Percentiles rank a stretch among this genome's conserved stretches.
These are phyloP conservation scores for Zele albiditarsus DNA, from an alignment of 2,888 invertebrate genomes.

Conservation along the genomic window DNA sequence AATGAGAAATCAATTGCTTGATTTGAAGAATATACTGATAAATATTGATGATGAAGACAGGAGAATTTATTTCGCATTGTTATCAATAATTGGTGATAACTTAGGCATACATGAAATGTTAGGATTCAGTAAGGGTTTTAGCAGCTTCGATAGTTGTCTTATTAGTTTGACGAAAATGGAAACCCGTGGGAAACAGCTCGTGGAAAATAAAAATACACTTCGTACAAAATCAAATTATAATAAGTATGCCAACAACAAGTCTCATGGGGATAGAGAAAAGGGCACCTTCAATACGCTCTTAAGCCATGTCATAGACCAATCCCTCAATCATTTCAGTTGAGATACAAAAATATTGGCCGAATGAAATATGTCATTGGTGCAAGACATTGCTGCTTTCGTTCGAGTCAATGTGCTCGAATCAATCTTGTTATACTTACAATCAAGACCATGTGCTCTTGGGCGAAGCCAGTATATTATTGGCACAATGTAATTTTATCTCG, in stretches of 20 bases:
- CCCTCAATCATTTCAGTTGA: no score
- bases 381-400: no score
- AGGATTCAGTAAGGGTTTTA: neutral
- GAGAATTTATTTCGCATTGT: neutral
- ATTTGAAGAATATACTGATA: neutral
- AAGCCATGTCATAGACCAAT: neutral
- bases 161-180: neutral
- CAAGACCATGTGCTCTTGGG: no score
- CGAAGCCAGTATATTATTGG: no score
- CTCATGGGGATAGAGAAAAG: conserved; percentile 9
- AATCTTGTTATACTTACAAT: no score
- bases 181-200: neutral
- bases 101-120: conserved; percentile 4
- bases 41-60: neutral
- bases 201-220: neutral
- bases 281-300: neutral
- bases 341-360: no score
- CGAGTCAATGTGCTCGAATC: no score
- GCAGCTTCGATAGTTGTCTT: neutral
- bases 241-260: neutral
- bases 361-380: no score
- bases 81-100: conserved; percentile 14
- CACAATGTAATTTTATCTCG: no score
- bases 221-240: neutral
- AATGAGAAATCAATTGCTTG: neutral